These are phyloP conservation scores for Parapsyche elsis DNA, from an alignment of 1,140 invertebrate species.

Conservation along the genomic window DNA sequence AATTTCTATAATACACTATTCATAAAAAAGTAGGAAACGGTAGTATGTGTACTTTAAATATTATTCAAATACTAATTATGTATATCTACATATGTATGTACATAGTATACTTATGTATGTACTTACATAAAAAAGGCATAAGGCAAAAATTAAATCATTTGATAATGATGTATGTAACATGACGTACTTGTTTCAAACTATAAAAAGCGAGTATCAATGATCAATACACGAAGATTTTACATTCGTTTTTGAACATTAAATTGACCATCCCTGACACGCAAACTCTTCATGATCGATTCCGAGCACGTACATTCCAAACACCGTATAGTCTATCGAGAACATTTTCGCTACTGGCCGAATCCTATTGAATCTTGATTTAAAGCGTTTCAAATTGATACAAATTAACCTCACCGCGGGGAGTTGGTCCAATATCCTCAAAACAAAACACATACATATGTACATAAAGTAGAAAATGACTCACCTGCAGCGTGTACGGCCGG, in stretches of 20 bases:
- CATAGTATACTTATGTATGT: no score
- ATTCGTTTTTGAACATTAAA: not conserved
- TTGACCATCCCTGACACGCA: not conserved
- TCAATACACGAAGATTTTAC: no score
- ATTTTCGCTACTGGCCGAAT: not conserved
- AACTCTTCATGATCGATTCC: not conserved
- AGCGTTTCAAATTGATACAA: not conserved
- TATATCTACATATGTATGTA: not conserved
- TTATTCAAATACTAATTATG: not conserved
- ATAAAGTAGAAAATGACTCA: constrained; percentile 44
- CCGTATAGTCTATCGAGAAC: constrained; percentile 9
- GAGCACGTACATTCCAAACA: constrained; percentile 17
- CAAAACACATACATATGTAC: not conserved
- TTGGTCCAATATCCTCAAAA: not conserved
- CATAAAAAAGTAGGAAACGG: no score
- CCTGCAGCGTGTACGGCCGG: constrained; percentile 52
- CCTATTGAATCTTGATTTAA: constrained; percentile 9
- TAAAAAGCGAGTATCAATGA: no score
- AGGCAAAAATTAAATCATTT: not conserved
- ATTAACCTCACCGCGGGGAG: not conserved
- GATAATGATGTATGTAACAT: no score
- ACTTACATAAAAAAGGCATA: not conserved
- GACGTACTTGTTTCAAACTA: no score
- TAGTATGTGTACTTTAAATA: no score
- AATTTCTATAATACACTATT: no score